These are phyloP conservation scores for Muntiacus reevesi DNA, from an alignment of 2,113 vertebrate genomes.

Conservation along the genomic window DNA sequence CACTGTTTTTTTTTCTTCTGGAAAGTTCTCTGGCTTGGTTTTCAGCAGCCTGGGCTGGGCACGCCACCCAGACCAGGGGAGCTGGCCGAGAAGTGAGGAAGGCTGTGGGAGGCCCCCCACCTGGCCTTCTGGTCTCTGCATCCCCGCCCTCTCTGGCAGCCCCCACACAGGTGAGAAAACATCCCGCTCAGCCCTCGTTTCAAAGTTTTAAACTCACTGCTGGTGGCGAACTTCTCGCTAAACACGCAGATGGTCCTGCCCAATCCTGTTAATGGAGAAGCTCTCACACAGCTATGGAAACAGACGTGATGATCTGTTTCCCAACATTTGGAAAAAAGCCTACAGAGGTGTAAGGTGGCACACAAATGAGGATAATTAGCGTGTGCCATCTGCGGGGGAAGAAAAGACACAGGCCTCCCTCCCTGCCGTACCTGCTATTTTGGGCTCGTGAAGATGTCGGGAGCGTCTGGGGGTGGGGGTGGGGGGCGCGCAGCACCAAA, in stretches of 20 bases:
- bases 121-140: too few species aligned
- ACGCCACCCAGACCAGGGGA: fast-evolving
- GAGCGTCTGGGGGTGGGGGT: background rate
- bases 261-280: constrained; percentile 89
- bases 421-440: background rate
- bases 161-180: constrained; percentile 42
- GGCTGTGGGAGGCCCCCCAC: fast-evolving
- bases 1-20: background rate
- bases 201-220: constrained; percentile 74
- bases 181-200: constrained; percentile 64
- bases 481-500: constrained; percentile 39
- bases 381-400: constrained; percentile 77
- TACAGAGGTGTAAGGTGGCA: constrained; percentile 81
- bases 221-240: constrained; percentile 85
- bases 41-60: background rate
- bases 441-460: constrained; percentile 44
- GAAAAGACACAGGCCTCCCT: background rate
- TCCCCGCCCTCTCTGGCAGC: fast-evolving
- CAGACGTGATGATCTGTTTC: constrained; percentile 87
- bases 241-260: constrained; percentile 88
- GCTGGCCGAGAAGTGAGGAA: fast-evolving
- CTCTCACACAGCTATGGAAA: constrained; percentile 82
- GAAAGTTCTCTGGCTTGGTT: background rate
- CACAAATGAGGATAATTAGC: constrained; percentile 81
- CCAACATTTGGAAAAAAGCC: constrained; percentile 75